These are phyloP conservation scores for Zelleria hepariella DNA, from an alignment of 2,888 invertebrate species.

Conservation along the genomic window DNA sequence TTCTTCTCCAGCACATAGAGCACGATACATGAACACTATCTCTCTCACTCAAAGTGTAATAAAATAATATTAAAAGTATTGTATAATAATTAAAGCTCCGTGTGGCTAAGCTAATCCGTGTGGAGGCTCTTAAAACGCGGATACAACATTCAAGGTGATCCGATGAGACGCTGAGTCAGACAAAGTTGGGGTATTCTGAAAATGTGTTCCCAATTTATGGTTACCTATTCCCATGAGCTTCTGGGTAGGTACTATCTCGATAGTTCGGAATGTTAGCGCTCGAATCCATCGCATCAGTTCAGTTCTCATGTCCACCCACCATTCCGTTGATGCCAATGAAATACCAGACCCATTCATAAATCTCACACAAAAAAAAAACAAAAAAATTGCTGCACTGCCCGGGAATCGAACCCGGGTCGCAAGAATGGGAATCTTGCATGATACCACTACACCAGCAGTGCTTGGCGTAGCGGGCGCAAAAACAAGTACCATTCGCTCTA, in stretches of 20 bases:
- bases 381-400: slow-evolving; percentile 77
- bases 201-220: neutral
- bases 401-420: slow-evolving; percentile 98
- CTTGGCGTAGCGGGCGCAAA: slow-evolving; percentile 30
- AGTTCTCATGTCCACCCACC: slow-evolving; percentile 36
- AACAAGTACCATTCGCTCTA: neutral
- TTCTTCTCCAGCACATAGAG: too few relatives aligned
- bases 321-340: slow-evolving; percentile 16
- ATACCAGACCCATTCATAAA: slow-evolving; percentile 13
- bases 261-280: slow-evolving; percentile 39
- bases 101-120: too few relatives aligned
- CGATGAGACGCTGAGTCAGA: neutral
- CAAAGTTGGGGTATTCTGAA: neutral
- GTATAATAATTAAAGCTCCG: too few relatives aligned
- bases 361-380: neutral
- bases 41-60: too few relatives aligned
- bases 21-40: too few relatives aligned
- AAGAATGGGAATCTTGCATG: slow-evolving; percentile 98
- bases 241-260: slow-evolving; percentile 6
- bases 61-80: too few relatives aligned
- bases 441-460: slow-evolving; percentile 98
- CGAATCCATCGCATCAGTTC: slow-evolving; percentile 16
- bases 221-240: neutral
- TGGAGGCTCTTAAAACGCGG: too few relatives aligned
- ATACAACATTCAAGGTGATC: neutral